A percentile compares a stretch with the other conserved stretches of the same genome.
phyloP scores from a whole-genome alignment of 2,113 vertebrate genomes.

The Toxotes jaculatrix region DNA sequence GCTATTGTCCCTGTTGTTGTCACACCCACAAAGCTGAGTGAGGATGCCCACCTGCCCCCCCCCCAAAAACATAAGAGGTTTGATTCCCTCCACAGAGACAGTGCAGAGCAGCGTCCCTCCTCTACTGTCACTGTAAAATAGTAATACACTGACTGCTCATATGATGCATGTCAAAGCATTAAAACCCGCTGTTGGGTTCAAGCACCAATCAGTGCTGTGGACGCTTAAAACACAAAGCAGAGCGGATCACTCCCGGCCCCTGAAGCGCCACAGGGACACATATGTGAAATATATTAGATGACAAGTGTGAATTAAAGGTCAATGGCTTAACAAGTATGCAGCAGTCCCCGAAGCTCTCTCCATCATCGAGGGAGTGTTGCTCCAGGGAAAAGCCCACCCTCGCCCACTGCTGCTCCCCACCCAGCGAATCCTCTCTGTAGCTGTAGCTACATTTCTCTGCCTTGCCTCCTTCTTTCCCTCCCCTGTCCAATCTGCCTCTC shows the following conservation, averaged over 20 bases:
- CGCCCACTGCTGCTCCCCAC: slow-evolving; percentile 35
- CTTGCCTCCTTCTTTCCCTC: slow-evolving; percentile 22
- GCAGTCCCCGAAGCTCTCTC: slow-evolving; percentile 42
- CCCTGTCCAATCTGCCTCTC: slow-evolving; percentile 72
- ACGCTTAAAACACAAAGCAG: slow-evolving; percentile 20
- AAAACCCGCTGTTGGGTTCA: slow-evolving; percentile 5
- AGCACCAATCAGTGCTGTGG: slow-evolving; percentile 8
- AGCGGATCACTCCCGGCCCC: slow-evolving; percentile 50
- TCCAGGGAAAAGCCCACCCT: slow-evolving; percentile 58
- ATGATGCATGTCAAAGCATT: slow-evolving; percentile 18
- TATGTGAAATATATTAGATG: slow-evolving; percentile 73
- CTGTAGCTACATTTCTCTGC: slow-evolving; percentile 63
- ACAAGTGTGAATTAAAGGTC: slow-evolving; percentile 81
- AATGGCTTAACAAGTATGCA: slow-evolving; percentile 77
- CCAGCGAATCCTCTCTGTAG: slow-evolving; percentile 41
- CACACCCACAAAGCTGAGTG: slow-evolving; percentile 71
- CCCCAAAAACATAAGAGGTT: neutral
- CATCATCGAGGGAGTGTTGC: slow-evolving; percentile 48
- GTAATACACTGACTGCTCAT: neutral
- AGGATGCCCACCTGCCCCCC: slow-evolving; percentile 66
- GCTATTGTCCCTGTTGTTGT: slow-evolving; percentile 80
- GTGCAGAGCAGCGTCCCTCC: slow-evolving; percentile 4
- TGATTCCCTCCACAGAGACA: neutral
- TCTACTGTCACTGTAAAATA: neutral
- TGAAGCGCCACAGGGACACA: slow-evolving; percentile 50